phyloP scores from a whole-genome alignment of 2,888 invertebrate species.

The Luperina testacea region DNA sequence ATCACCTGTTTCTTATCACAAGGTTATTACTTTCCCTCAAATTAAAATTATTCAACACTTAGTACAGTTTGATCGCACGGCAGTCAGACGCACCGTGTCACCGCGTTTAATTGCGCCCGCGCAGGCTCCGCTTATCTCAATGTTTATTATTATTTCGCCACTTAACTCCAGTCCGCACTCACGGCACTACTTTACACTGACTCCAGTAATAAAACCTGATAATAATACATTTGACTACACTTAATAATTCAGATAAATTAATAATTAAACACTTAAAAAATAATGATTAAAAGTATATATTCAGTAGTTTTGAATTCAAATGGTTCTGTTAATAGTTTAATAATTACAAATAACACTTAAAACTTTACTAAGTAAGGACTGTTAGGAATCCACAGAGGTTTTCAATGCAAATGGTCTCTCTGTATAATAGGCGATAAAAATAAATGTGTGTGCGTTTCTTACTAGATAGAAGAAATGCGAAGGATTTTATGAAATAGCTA shows the following conservation, averaged over 20 bases:
- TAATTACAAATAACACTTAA: conserved; percentile 62
- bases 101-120: conserved; percentile 72
- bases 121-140: conserved; percentile 57
- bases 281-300: conserved; percentile 41
- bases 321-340: conserved; percentile 23
- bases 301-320: conserved; percentile 46
- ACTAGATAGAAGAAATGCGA: not conserved
- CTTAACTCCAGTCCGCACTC: conserved; percentile 37
- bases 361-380: conserved; percentile 4
- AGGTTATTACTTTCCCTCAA: not conserved
- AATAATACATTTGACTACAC: conserved; percentile 39
- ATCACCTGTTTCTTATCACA: conserved; percentile 12
- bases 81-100: conserved; percentile 38
- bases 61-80: conserved; percentile 18
- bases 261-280: conserved; percentile 40
- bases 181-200: conserved; percentile 25
- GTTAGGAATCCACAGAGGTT: conserved; percentile 27
- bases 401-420: conserved; percentile 46
- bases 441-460: conserved; percentile 35
- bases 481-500: not conserved
- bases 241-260: conserved; percentile 44
- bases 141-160: conserved; percentile 64
- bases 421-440: conserved; percentile 38
- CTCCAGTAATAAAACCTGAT: conserved; percentile 33
- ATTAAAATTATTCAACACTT: conserved; percentile 24